phyloP scores from a whole-genome alignment of 2,888 invertebrate genomes.

The Tortrix viridana region DNA sequence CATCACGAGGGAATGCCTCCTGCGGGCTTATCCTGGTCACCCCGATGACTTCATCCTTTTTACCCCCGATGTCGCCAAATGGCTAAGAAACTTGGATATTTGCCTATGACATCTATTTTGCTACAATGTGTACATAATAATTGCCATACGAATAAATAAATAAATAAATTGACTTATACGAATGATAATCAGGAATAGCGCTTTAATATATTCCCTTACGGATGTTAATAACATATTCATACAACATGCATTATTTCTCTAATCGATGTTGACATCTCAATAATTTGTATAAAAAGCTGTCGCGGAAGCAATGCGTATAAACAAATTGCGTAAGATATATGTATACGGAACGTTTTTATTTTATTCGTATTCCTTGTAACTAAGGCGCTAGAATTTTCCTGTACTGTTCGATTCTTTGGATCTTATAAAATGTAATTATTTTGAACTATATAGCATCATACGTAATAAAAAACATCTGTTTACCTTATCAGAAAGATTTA shows the following conservation, averaged over 20 bases:
- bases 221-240: constrained; percentile 4
- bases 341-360: not conserved
- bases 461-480: too few relatives aligned
- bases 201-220: constrained; percentile 10
- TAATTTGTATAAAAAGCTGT: constrained; percentile 26
- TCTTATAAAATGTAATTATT: too few relatives aligned
- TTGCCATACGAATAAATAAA: too few relatives aligned
- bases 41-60: too few relatives aligned
- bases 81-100: too few relatives aligned
- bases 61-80: too few relatives aligned
- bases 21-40: too few relatives aligned
- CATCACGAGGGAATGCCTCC: too few relatives aligned
- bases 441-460: too few relatives aligned
- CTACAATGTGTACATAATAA: too few relatives aligned
- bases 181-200: not conserved
- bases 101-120: too few relatives aligned
- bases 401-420: constrained; percentile 4
- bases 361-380: constrained; percentile 4
- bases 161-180: not conserved
- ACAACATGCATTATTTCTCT: constrained; percentile 9
- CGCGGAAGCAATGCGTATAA: constrained; percentile 25
- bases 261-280: constrained; percentile 19
- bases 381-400: not conserved
- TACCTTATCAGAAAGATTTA: too few relatives aligned
- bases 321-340: constrained; percentile 15